Evolutionary conservation across 1,140 invertebrate genomes (phyloP).

Genomic region (Phenacoccus solenopsis): DNA sequence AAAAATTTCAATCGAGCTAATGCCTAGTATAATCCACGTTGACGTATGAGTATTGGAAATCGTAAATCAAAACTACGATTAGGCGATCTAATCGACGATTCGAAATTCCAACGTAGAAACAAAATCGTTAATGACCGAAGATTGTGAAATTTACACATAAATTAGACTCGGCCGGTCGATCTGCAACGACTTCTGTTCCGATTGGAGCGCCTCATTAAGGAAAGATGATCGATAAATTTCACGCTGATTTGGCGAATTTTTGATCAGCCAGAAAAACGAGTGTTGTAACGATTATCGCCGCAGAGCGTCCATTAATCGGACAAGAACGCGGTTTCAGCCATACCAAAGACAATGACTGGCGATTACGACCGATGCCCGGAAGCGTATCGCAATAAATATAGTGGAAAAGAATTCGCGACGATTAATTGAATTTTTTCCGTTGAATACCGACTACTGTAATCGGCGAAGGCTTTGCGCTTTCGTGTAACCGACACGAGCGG

Average conservation of each 20-base stretch:
- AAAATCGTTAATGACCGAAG: not conserved
- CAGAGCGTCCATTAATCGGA: not conserved
- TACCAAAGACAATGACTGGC: not conserved
- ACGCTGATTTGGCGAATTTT: too few species aligned
- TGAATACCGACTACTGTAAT: too few species aligned
- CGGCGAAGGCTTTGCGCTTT: too few species aligned
- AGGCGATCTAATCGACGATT: not conserved
- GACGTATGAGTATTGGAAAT: not conserved
- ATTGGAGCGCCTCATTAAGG: too few species aligned
- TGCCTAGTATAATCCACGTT: not conserved
- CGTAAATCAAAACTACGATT: not conserved
- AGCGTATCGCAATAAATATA: not conserved
- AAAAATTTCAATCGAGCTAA: not conserved
- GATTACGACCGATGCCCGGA: not conserved
- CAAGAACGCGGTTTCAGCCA: not conserved
- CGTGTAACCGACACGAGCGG: too few species aligned
- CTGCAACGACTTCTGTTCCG: too few species aligned
- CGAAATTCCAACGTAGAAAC: not conserved
- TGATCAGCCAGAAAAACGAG: too few species aligned
- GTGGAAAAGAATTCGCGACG: not conserved
- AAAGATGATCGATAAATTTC: not conserved
- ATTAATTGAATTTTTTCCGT: not conserved
- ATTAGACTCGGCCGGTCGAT: not conserved
- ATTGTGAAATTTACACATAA: not conserved
- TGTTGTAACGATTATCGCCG: not conserved